A percentile compares a stretch with the other conserved stretches of the same genome.
These are phyloP conservation scores for Apodemus agrarius DNA, from an alignment of 2,797 vertebrate species.

Conservation along the genomic window DNA sequence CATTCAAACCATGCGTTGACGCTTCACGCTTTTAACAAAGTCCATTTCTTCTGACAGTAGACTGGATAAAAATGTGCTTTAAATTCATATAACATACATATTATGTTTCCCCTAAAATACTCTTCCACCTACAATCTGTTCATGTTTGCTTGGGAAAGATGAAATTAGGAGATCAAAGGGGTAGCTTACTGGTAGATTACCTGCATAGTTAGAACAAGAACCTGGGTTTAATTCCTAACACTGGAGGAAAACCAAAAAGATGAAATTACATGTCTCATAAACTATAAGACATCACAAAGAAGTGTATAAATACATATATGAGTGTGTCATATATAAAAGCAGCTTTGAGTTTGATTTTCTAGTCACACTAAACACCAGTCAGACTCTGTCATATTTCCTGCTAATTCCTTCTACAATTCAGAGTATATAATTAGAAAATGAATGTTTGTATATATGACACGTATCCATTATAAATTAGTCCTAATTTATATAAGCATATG, in stretches of 20 bases:
- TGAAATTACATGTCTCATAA: conserved; percentile 41
- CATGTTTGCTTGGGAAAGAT: conserved; percentile 33
- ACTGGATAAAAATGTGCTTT: conserved; percentile 49
- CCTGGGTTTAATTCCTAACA: not conserved
- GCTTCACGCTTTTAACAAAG: not conserved
- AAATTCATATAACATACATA: not conserved
- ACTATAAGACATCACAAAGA: not conserved
- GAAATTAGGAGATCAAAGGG: not conserved
- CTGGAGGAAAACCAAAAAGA: not conserved
- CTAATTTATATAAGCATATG: conserved; percentile 75
- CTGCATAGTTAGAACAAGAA: not conserved
- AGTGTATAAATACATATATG: not conserved
- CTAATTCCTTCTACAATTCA: conserved; percentile 69
- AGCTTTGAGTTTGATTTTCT: conserved; percentile 56
- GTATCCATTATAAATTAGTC: conserved; percentile 75
- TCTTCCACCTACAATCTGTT: not conserved
- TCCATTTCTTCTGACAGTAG: conserved; percentile 31
- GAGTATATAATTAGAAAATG: conserved; percentile 40
- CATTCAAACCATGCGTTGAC: not conserved
- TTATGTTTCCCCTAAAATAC: not conserved
- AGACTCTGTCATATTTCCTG: conserved; percentile 73
- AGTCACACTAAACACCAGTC: conserved; percentile 67
- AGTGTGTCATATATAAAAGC: not conserved
- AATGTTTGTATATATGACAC: conserved; percentile 63
- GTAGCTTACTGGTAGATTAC: not conserved